Percentiles rank a stretch among this genome's conserved stretches.
Conservation (phyloP, 2,113 vertebrate species). For the Petromus typicus region DNA sequence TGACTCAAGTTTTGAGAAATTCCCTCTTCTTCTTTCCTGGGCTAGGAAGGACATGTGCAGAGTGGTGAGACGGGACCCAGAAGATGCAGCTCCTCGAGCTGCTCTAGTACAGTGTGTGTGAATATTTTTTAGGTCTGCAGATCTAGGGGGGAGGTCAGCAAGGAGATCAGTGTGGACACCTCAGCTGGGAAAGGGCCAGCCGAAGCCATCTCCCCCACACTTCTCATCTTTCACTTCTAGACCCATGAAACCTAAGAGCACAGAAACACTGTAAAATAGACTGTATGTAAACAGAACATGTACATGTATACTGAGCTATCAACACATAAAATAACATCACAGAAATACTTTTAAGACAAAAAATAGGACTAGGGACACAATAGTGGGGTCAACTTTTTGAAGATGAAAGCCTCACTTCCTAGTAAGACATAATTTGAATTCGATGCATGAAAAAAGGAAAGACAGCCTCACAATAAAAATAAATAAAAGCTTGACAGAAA, state of each 20-base stretch:
- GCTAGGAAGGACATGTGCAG: background rate
- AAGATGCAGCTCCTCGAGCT: background rate
- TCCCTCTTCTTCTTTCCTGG: background rate
- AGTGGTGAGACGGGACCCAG: rapidly evolving
- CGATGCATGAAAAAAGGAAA: background rate
- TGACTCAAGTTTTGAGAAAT: background rate
- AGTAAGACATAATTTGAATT: background rate
- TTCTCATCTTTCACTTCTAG: background rate
- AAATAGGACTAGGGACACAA: background rate
- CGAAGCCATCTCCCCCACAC: background rate
- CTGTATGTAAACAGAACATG: background rate
- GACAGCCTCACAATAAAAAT: background rate
- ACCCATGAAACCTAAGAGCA: background rate
- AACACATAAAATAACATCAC: background rate
- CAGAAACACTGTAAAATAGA: background rate
- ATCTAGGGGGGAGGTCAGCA: background rate
- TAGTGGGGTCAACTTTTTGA: background rate
- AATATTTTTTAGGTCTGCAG: background rate
- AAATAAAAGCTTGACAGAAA: background rate
- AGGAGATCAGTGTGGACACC: background rate
- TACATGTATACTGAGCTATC: background rate
- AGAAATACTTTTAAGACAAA: conserved; percentile 30
- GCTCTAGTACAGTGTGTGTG: background rate
- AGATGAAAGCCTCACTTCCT: background rate
- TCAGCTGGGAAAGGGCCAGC: background rate